Evolutionary conservation across 2,888 invertebrate species (phyloP).

Genomic region (Andrena haemorrhoa): DNA sequence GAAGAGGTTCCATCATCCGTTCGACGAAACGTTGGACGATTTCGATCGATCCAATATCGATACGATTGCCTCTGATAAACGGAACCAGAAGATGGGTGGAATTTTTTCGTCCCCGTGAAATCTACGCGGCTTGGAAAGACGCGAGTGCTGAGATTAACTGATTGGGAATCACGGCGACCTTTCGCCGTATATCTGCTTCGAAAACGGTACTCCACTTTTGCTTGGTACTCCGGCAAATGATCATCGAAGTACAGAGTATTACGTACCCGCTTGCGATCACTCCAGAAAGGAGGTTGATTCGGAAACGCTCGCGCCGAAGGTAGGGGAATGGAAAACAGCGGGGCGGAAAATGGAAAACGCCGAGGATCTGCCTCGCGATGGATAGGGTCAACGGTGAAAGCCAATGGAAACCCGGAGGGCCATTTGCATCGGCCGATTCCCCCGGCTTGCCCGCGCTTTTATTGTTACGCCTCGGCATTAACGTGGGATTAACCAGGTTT

Average conservation of each 20-base stretch:
- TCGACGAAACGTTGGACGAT: slow-evolving; percentile 25
- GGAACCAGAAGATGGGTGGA: slow-evolving; percentile 27
- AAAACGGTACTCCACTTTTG: too few relatives aligned
- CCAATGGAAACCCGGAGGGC: neutral
- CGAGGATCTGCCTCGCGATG: neutral
- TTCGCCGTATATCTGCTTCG: too few relatives aligned
- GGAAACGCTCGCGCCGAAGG: too few relatives aligned
- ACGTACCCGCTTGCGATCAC: too few relatives aligned
- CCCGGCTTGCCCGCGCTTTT: slow-evolving; percentile 13
- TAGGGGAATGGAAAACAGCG: neutral
- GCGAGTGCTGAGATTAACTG: neutral
- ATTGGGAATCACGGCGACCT: too few relatives aligned
- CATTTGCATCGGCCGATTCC: slow-evolving; percentile 14
- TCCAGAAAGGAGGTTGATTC: too few relatives aligned
- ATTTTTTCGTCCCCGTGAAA: slow-evolving; percentile 21
- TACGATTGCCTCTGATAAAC: slow-evolving; percentile 23
- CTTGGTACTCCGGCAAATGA: too few relatives aligned
- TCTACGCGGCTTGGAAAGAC: neutral
- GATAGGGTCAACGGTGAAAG: slow-evolving; percentile 2
- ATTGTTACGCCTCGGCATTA: slow-evolving; percentile 8
- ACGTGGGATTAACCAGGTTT: slow-evolving; percentile 33
- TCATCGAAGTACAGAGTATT: too few relatives aligned
- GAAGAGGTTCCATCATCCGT: slow-evolving; percentile 1
- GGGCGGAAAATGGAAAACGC: neutral
- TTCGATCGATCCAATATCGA: slow-evolving; percentile 44